Evolutionary conservation across 2,113 vertebrate genomes (phyloP), one percentile per base, ranked within the genome.

Genomic region (Thymallus thymallus): DNA sequence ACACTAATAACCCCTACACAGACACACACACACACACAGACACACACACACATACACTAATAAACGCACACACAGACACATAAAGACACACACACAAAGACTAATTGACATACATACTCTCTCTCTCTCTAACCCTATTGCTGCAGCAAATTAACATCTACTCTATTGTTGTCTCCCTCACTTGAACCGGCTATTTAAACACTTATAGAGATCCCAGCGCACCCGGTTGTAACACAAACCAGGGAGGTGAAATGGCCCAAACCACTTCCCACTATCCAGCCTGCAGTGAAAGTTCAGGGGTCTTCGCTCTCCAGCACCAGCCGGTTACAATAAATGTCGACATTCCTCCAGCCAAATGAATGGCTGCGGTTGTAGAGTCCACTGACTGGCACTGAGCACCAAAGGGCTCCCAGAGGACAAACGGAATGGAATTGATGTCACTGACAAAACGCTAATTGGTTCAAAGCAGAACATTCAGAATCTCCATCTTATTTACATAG

Each of bases 291-390:
- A 61, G 82, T 67, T 77, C 60, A 88, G 68, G 82, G 81, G 79
- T 87, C 67, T 76, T 23, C 66, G 67, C 74, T 70, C 67, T 75
- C 62, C 72, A 80, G 60, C 71, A 26, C 23, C 16, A 74, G 84
- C 72, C 63, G 70, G 75, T 68, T 46, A 74, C 80, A 66, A 71
- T 77, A 79, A 88, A 85, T 85, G 89, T 88, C 35, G 78, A 85
- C 84, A 79, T 68, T 75, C 76, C 74, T 76, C 20, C 78, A 5
- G 10, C 35, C 55, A 84, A 83, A 91, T 87, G 77, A 87, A 88
- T 77, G 76, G 69, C 67, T 13, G 55, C 14, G 46, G 35, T 55
- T 82, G 74, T 72, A 35, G 67, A 74, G 68, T 67, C 69, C 3
- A 55, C 55, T 51, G 48, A 51, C 48, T 51, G 48, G 13, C 48